Evolutionary conservation across 2,797 vertebrate species (phyloP).

Genomic region (Loriculus beryllinus): DNA sequence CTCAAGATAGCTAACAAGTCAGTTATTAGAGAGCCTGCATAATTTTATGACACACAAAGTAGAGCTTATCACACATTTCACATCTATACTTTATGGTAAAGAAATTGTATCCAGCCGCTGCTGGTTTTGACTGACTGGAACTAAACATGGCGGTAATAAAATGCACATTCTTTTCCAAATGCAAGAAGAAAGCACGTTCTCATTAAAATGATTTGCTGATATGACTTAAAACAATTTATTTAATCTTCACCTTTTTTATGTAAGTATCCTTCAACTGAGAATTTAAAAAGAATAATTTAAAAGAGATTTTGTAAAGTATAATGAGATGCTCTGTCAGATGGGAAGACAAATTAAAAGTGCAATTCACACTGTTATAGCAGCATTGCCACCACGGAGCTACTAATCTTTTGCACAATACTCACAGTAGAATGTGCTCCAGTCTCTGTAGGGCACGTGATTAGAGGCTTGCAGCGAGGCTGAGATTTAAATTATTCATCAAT

Average conservation of each 20-base stretch:
- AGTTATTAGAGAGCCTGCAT: slow-evolving; percentile 33
- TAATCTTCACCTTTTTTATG: slow-evolving; percentile 74
- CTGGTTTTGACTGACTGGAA: slow-evolving; percentile 42
- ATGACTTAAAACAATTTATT: slow-evolving; percentile 74
- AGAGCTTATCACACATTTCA: slow-evolving; percentile 33
- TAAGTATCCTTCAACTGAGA: slow-evolving; percentile 72
- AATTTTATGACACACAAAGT: slow-evolving; percentile 31
- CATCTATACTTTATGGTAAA: slow-evolving; percentile 21
- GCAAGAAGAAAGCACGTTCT: slow-evolving; percentile 34
- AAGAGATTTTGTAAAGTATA: slow-evolving; percentile 75
- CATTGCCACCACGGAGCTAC: slow-evolving; percentile 35
- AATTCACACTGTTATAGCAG: slow-evolving; percentile 65
- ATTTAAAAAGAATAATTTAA: slow-evolving; percentile 71
- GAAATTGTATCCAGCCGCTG: background rate
- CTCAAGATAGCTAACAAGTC: slow-evolving; percentile 13
- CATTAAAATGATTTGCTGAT: slow-evolving; percentile 70
- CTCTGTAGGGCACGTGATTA: slow-evolving; percentile 50
- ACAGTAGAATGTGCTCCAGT: slow-evolving; percentile 57
- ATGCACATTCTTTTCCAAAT: slow-evolving; percentile 43
- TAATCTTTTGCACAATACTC: slow-evolving; percentile 66
- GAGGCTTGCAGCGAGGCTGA: slow-evolving; percentile 41
- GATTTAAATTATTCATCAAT: slow-evolving; percentile 71
- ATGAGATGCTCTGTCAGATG: slow-evolving; percentile 73
- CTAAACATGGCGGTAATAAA: slow-evolving; percentile 53
- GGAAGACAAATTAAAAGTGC: slow-evolving; percentile 76